phyloP scores from a whole-genome alignment of 2,797 vertebrate genomes.

The Spea hammondii region DNA sequence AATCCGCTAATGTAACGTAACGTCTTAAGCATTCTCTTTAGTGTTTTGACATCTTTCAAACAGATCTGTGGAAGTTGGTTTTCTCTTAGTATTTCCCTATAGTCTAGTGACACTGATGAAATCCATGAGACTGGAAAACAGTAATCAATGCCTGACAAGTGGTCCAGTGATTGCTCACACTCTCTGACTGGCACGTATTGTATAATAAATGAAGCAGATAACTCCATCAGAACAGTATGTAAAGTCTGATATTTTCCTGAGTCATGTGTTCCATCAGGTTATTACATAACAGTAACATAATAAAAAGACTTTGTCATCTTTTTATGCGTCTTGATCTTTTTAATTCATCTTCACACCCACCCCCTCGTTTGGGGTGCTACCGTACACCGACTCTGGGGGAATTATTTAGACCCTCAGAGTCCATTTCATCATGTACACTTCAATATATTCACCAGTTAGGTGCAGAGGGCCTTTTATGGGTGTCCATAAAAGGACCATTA shows the following conservation, averaged over 20 bases:
- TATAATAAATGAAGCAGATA: background rate
- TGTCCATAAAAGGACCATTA: too few relatives aligned
- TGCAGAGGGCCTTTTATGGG: too few relatives aligned
- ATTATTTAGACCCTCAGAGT: too few relatives aligned
- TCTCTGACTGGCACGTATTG: background rate
- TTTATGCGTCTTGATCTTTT: background rate
- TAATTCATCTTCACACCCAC: background rate
- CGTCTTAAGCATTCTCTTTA: too few relatives aligned
- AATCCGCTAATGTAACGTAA: too few relatives aligned
- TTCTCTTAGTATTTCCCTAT: background rate
- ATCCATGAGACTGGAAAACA: background rate
- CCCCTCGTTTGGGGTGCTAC: too few relatives aligned
- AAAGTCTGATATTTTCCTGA: conserved; percentile 6
- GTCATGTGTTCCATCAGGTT: background rate
- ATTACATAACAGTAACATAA: background rate
- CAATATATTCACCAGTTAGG: too few relatives aligned
- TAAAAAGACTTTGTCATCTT: background rate
- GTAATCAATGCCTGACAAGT: background rate
- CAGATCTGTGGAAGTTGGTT: background rate
- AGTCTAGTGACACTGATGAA: too few relatives aligned
- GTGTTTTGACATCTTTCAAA: too few relatives aligned
- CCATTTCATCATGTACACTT: too few relatives aligned
- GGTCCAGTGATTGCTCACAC: too few relatives aligned
- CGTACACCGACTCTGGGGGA: too few relatives aligned
- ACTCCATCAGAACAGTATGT: conserved; percentile 17